Conservation (phyloP, 2,113 vertebrate genomes). For the Polypterus senegalus region DNA sequence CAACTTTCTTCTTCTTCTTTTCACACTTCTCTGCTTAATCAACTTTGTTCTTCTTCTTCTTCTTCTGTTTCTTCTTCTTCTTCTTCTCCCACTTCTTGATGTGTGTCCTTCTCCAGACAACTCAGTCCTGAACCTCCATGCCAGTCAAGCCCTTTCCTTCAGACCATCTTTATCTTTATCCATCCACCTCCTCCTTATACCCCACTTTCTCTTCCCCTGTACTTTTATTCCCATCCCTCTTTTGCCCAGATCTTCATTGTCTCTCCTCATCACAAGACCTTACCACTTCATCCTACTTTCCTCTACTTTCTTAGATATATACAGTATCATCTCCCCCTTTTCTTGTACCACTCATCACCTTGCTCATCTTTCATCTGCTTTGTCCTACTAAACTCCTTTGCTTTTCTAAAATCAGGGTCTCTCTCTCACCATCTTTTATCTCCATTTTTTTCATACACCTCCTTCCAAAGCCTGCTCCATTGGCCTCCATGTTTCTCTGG, state of each 20-base stretch:
- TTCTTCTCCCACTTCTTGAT: neutral
- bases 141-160: too few relatives aligned
- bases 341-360: neutral
- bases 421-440: neutral
- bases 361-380: neutral
- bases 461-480: too few relatives aligned
- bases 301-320: neutral
- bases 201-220: neutral
- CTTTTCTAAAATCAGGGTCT: neutral
- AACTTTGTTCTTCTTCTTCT: neutral
- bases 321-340: neutral
- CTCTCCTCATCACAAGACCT: too few relatives aligned
- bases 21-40: too few relatives aligned
- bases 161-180: too few relatives aligned
- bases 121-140: too few relatives aligned
- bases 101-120: neutral
- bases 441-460: too few relatives aligned
- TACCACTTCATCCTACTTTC: neutral
- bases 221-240: too few relatives aligned
- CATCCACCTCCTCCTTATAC: neutral
- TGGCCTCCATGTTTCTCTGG: too few relatives aligned
- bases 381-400: neutral
- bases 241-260: too few relatives aligned
- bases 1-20: too few relatives aligned
- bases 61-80: too few relatives aligned